Conservation (phyloP, 1,140 invertebrate genomes). For the Atopsyche davidsoni region DNA sequence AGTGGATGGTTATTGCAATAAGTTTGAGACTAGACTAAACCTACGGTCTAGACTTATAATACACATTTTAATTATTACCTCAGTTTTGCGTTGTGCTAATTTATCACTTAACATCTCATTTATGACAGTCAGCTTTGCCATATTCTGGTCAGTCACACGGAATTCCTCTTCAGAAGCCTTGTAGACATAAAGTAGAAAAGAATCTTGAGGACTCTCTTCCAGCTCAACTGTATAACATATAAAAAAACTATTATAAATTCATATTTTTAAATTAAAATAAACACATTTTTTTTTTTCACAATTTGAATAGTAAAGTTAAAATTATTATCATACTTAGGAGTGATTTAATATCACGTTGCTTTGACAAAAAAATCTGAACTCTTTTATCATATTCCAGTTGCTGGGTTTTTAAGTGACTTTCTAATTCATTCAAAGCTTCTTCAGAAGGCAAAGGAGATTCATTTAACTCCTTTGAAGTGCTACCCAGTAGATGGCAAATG, state of each 20-base stretch:
- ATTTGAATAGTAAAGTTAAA: background rate
- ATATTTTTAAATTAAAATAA: background rate
- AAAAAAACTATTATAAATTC: background rate
- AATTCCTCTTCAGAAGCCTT: slow-evolving; percentile 22
- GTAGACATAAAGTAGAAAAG: slow-evolving; percentile 21
- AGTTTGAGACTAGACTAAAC: too few species aligned
- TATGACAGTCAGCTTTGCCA: slow-evolving; percentile 18
- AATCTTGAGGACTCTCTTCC: slow-evolving; percentile 18
- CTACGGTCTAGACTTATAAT: too few species aligned
- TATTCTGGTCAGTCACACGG: slow-evolving; percentile 22
- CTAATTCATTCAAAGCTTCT: slow-evolving; percentile 14
- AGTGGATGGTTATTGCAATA: too few species aligned
- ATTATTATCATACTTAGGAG: slow-evolving; percentile 15
- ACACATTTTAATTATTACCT: slow-evolving; percentile 12
- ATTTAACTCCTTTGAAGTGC: slow-evolving; percentile 11
- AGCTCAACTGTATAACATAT: slow-evolving; percentile 22
- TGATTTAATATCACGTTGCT: slow-evolving; percentile 17
- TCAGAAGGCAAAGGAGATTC: slow-evolving; percentile 18
- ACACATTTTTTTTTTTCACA: background rate
- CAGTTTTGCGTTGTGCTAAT: slow-evolving; percentile 18
- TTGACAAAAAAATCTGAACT: slow-evolving; percentile 20
- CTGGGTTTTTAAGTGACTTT: slow-evolving; percentile 11
- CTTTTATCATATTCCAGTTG: slow-evolving; percentile 23
- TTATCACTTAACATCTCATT: slow-evolving; percentile 15
- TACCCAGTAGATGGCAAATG: slow-evolving; percentile 11